Conservation (phyloP, 2,797 vertebrate species). For the Syncerus caffer region DNA sequence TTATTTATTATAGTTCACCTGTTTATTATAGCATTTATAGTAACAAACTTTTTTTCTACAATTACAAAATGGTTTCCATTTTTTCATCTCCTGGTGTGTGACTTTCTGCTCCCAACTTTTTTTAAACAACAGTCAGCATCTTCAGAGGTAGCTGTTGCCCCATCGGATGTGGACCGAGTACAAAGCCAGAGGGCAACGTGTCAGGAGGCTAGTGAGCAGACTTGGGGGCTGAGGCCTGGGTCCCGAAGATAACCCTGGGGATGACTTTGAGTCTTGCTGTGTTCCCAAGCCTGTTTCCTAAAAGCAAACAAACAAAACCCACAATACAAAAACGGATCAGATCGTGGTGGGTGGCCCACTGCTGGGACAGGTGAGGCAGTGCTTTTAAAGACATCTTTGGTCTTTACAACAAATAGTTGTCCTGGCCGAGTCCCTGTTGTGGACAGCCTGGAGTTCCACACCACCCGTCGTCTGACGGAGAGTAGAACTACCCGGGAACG, state of each 20-base stretch:
- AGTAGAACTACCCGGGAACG: not conserved
- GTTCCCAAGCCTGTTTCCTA: not conserved
- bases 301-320: not conserved
- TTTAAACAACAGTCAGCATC: not conserved
- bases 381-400: not conserved
- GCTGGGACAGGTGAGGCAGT: accelerated
- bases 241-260: accelerated
- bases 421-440: accelerated
- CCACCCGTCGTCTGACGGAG: accelerated
- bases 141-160: accelerated
- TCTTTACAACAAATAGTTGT: accelerated
- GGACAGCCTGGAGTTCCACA: accelerated
- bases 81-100: not conserved
- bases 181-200: accelerated
- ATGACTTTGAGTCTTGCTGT: not conserved
- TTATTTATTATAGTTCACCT: not conserved
- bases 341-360: accelerated
- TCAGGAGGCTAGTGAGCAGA: not conserved
- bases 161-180: accelerated
- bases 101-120: not conserved
- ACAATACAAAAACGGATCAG: accelerated
- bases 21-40: not conserved
- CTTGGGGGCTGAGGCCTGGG: too few relatives aligned
- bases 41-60: constrained; percentile 37
- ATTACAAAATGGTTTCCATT: constrained; percentile 33